Percentiles rank a stretch among this genome's conserved stretches.
phyloP scores from a whole-genome alignment of 1,140 invertebrate species.

The Heliconius congener region DNA sequence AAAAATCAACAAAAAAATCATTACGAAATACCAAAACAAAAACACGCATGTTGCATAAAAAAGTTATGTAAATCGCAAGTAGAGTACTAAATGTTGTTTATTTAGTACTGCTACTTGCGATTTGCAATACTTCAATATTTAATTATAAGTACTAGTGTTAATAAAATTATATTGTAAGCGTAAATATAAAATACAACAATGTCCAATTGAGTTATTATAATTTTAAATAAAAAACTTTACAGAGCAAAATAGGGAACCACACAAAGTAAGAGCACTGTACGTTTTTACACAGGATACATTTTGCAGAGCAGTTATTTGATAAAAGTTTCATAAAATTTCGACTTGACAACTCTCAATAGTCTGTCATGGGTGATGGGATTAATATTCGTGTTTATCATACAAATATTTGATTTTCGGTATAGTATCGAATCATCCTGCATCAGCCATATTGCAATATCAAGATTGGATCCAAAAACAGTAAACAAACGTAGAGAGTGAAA shows the following conservation, averaged over 20 bases:
- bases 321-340: not conserved
- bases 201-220: not conserved
- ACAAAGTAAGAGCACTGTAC: not conserved
- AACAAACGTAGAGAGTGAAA: not conserved
- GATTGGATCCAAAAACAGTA: not conserved
- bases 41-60: not conserved
- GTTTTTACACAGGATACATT: not conserved
- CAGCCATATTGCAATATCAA: not conserved
- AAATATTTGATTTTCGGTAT: constrained; percentile 1
- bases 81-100: not conserved
- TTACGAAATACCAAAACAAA: too few species aligned
- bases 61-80: not conserved
- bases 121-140: not conserved
- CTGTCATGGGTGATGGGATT: not conserved
- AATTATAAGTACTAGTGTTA: not conserved
- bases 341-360: not conserved
- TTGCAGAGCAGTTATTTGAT: not conserved
- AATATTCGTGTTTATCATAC: not conserved
- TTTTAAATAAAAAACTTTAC: not conserved
- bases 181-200: not conserved
- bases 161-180: not conserved
- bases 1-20: too few species aligned
- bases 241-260: not conserved
- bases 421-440: not conserved
- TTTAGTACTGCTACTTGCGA: not conserved